phyloP scores from a whole-genome alignment of 1,140 invertebrate genomes.

The Cotesia vestalis region DNA sequence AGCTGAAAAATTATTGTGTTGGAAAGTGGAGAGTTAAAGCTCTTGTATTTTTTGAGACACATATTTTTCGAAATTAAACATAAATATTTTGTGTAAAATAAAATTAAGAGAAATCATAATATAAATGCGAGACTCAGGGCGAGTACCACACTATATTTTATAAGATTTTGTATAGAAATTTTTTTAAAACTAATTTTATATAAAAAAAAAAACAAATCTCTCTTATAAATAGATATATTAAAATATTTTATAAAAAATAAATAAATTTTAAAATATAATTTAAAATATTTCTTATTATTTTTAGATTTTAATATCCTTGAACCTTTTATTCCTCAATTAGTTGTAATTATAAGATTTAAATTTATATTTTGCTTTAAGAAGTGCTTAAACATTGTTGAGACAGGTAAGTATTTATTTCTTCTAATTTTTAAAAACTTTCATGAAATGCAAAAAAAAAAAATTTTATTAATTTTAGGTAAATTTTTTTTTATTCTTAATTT shows the following conservation, averaged over 20 bases:
- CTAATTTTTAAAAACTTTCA: too few species aligned
- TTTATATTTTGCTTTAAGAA: too few species aligned
- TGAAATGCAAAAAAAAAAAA: too few species aligned
- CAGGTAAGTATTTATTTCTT: too few species aligned
- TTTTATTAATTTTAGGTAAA: too few species aligned
- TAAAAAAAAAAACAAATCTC: constrained; percentile 51
- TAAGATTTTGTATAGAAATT: constrained; percentile 56
- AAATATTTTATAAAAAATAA: constrained; percentile 66
- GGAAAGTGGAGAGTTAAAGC: too few species aligned
- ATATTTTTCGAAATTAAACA: neutral
- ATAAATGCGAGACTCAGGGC: constrained; percentile 43
- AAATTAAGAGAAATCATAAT: constrained; percentile 25
- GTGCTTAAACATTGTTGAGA: too few species aligned
- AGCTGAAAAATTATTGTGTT: constrained; percentile 17
- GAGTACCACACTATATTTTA: constrained; percentile 50
- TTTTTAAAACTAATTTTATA: constrained; percentile 39
- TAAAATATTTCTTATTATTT: neutral
- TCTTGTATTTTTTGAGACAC: too few species aligned
- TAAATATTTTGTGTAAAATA: neutral
- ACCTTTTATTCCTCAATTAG: too few species aligned
- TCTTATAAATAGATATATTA: constrained; percentile 50
- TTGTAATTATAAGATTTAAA: too few species aligned
- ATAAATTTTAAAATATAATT: constrained; percentile 23
- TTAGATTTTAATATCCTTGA: neutral
- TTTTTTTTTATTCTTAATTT: too few species aligned